These are phyloP conservation scores for Volucella bombylans DNA, from an alignment of 2,888 invertebrate species.

Conservation along the genomic window DNA sequence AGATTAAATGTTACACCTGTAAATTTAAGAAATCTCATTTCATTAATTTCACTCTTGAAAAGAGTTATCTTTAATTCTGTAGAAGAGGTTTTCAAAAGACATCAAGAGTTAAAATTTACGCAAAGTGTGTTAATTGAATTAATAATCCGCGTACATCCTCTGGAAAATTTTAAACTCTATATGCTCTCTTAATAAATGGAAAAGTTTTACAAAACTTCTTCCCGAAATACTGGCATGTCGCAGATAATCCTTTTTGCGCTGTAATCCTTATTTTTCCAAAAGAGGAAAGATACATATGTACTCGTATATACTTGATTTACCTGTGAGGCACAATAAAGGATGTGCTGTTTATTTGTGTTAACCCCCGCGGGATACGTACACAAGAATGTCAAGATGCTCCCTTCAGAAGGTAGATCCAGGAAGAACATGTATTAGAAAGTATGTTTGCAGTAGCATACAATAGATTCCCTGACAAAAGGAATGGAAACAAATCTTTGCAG, in stretches of 20 bases:
- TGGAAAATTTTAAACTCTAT: background rate
- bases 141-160: no score
- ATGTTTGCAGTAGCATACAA: background rate
- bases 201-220: conserved; percentile 12
- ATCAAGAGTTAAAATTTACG: no score
- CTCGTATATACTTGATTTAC: background rate
- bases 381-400: background rate
- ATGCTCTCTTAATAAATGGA: background rate
- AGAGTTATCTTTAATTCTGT: background rate
- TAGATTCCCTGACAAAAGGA: background rate
- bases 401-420: background rate
- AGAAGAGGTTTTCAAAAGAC: no score
- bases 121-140: no score
- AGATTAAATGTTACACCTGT: no score
- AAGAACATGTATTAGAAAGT: conserved; percentile 3
- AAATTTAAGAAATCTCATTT: background rate
- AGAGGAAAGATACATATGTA: no score
- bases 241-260: background rate
- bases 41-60: background rate
- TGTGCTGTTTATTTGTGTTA: conserved; percentile 1
- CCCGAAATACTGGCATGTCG: conserved; percentile 7
- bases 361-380: background rate
- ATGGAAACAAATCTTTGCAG: conserved; percentile 28
- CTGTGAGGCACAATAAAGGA: background rate
- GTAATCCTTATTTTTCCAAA: background rate